Evolutionary conservation across 2,797 vertebrate species (phyloP).

Genomic region (Rhynchonycteris naso): DNA sequence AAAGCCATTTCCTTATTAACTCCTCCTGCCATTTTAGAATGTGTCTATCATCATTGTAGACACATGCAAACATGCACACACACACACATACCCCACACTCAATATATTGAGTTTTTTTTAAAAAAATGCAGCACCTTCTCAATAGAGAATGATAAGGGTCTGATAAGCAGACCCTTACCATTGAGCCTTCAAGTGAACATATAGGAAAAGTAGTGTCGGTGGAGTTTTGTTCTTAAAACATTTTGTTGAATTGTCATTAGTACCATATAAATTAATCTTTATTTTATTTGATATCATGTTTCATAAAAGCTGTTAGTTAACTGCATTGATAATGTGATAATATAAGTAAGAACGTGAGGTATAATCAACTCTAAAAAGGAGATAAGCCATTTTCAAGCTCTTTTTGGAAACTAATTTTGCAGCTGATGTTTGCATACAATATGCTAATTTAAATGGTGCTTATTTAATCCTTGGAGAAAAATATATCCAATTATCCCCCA

Average conservation of each 20-base stretch:
- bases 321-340: neutral
- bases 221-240: neutral
- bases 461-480: conserved; percentile 62
- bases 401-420: conserved; percentile 51
- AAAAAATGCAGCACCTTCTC: neutral
- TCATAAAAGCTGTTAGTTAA: conserved; percentile 21
- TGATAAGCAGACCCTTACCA: neutral
- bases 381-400: conserved; percentile 33
- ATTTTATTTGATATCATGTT: conserved; percentile 11
- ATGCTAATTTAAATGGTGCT: conserved; percentile 51
- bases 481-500: neutral
- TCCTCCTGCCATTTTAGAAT: neutral
- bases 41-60: neutral
- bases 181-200: neutral
- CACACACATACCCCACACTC: neutral
- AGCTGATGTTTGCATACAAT: conserved; percentile 68
- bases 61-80: neutral
- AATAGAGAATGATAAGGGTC: neutral
- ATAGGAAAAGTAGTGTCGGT: neutral
- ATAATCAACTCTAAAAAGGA: conserved; percentile 16
- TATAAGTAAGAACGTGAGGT: conserved; percentile 34
- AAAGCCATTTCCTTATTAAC: neutral
- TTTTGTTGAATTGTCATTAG: neutral
- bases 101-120: neutral
- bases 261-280: neutral